Evolutionary conservation across 2,113 vertebrate genomes (phyloP).

Genomic region (Probosciger aterrimus): DNA sequence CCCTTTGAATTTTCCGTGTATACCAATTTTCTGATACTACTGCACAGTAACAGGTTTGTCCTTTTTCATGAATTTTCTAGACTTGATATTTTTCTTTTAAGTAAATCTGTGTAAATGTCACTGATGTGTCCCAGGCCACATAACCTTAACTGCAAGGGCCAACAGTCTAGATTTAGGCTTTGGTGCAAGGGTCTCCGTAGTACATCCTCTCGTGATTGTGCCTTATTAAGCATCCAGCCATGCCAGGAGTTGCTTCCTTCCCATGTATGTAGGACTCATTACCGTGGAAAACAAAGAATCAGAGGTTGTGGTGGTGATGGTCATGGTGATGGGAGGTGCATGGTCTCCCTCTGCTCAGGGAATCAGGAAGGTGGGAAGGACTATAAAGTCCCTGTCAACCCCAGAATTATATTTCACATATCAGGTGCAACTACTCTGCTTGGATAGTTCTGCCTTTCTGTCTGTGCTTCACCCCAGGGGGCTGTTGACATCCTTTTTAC

Average conservation of each 20-base stretch:
- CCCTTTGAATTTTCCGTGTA: neutral
- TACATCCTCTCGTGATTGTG: neutral
- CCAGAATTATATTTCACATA: neutral
- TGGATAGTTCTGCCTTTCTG: neutral
- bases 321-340: neutral
- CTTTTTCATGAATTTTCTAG: neutral
- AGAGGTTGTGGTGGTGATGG: neutral
- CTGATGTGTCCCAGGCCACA: neutral
- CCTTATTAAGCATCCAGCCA: neutral
- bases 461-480: neutral
- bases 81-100: neutral
- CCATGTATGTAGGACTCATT: neutral
- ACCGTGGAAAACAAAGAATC: neutral
- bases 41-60: neutral
- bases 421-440: neutral
- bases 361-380: neutral
- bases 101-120: neutral
- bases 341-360: fast-evolving
- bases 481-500: neutral
- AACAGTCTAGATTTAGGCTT: neutral
- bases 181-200: neutral
- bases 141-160: neutral
- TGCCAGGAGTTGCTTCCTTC: neutral
- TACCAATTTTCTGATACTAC: neutral
- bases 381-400: neutral